phyloP scores from a whole-genome alignment of 2,113 vertebrate species.

The Tupaia tana region DNA sequence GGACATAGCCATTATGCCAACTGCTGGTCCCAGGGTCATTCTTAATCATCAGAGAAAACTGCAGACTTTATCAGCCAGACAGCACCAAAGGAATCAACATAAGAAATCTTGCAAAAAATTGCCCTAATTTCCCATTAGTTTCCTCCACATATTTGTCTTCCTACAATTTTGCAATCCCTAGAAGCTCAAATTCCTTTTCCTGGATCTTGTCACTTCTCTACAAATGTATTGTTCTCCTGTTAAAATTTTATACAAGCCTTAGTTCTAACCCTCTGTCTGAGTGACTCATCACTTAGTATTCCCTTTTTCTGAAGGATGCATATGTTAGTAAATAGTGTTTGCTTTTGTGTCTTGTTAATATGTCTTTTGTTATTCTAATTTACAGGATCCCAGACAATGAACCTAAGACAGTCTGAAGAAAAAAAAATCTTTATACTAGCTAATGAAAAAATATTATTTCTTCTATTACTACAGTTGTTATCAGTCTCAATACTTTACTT shows the following conservation, averaged over 20 bases:
- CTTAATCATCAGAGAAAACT: neutral
- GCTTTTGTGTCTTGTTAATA: neutral
- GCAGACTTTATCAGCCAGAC: neutral
- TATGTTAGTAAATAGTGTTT: neutral
- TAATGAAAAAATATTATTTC: neutral
- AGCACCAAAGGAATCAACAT: neutral
- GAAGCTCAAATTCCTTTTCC: neutral
- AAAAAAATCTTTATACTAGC: neutral
- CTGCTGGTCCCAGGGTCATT: neutral
- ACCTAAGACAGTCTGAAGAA: neutral
- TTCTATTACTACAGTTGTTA: neutral
- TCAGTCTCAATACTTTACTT: neutral
- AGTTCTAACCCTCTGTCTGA: neutral
- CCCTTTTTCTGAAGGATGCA: no score
- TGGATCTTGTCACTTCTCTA: neutral
- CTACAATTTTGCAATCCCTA: neutral
- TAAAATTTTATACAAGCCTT: neutral
- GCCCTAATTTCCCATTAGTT: neutral
- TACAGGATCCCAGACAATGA: neutral
- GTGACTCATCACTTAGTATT: neutral
- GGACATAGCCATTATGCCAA: no score
- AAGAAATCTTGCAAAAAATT: neutral
- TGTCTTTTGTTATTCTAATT: neutral
- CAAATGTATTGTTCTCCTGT: neutral
- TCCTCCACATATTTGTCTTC: neutral